Conservation (phyloP, 2,888 invertebrate genomes). For the Chrysotoxum bicinctum region DNA sequence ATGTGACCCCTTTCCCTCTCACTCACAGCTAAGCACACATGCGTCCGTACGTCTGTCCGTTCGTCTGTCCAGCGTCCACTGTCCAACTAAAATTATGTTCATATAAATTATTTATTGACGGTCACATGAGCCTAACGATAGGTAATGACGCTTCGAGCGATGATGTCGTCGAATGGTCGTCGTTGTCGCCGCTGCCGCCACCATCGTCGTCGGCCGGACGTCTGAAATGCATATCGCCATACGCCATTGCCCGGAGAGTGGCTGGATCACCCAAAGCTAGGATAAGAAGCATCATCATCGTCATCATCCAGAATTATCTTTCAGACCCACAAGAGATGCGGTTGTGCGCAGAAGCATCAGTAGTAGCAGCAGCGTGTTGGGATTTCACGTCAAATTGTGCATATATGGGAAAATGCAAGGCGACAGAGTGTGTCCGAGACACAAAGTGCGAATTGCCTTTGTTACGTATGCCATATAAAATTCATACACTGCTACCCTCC, state of each 20-base stretch:
- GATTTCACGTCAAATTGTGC: slow-evolving; percentile 73
- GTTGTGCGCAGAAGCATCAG: slow-evolving; percentile 32
- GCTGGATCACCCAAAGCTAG: slow-evolving; percentile 70
- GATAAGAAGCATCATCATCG: slow-evolving; percentile 40
- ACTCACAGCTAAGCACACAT: slow-evolving; percentile 11
- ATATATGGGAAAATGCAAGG: slow-evolving; percentile 74
- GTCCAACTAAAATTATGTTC: slow-evolving; percentile 69
- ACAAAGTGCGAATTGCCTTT: slow-evolving; percentile 61
- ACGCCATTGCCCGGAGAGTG: slow-evolving; percentile 30
- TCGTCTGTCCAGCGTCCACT: slow-evolving; percentile 12
- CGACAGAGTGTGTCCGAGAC: slow-evolving; percentile 72
- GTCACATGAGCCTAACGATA: slow-evolving; percentile 73
- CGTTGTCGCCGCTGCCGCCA: background rate
- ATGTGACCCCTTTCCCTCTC: slow-evolving; percentile 27
- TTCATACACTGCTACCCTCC: background rate
- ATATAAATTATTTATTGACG: slow-evolving; percentile 73
- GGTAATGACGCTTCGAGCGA: slow-evolving; percentile 70
- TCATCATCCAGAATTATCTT: slow-evolving; percentile 47
- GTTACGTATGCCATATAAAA: slow-evolving; percentile 13
- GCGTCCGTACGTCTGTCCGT: background rate
- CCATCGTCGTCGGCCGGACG: background rate
- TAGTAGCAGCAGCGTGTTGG: slow-evolving; percentile 59
- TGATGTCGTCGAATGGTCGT: slow-evolving; percentile 59
- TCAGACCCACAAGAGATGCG: slow-evolving; percentile 51
- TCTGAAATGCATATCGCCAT: slow-evolving; percentile 65